Evolutionary conservation across 2,888 invertebrate species (phyloP), one percentile per base, ranked within the genome.

Genomic region (Oxyteleia sp.): DNA sequence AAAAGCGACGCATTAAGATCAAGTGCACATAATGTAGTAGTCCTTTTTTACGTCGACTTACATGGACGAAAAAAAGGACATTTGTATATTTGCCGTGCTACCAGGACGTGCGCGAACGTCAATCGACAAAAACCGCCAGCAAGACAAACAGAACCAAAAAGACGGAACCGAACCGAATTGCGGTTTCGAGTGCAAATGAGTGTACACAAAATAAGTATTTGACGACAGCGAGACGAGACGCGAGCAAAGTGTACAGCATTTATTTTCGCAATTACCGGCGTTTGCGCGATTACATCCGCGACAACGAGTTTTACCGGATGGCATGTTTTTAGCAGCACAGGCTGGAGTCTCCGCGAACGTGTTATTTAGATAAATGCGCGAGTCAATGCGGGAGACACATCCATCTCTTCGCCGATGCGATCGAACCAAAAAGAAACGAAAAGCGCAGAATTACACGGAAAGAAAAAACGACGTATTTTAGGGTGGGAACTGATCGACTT

Each of bases 301-400:
- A 66, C 75, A 78, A 84, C 84, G 79, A 84, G 84, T 84, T 84
- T 79, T 71, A 78, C 79, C 79, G 79, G 84, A 84, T 82, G 75
- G 61, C 7, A 78, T 55, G 71, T 59, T 81, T 71, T 68, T 47
- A 76, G 61, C 55, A 26, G 35, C 29, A 51, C 71, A 49, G 74
- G 51, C 38, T 57, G 20, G 38, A 38, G 38, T 53, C 66, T 74
- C 45, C 61, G 63, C 38, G 57, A 81, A 84, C 84, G 74, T 84
- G 81, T 84, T 84, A 81, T 81, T 81, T 84, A 81, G 84, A 84
- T 81, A 84, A 84, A 84, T 71, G 68, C 45, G 59, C 66, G 35
- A 15, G 47, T 59, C 59, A 71, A 51, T 72, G 63, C 35, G 49
- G n/a, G n/a, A 49, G 69, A 59, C 49, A 71, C 57, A 59, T 66